A percentile compares a stretch with the other conserved stretches of the same genome.
Conservation (phyloP, 2,113 vertebrate species). For the Poeciliopsis retropinna region DNA sequence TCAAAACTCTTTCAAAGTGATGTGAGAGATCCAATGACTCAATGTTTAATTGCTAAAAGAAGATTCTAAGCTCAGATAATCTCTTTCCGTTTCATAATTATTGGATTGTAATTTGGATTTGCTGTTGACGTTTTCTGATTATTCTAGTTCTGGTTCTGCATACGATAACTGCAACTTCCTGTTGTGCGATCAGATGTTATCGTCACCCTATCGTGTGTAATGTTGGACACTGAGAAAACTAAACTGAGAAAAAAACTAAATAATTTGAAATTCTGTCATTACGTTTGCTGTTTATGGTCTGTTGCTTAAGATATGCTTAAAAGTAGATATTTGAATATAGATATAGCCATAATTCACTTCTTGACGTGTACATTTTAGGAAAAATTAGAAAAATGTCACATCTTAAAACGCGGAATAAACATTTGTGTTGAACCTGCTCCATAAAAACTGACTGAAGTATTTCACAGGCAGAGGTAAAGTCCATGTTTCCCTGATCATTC, state of each 20-base stretch:
- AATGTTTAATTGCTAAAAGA: too few species aligned
- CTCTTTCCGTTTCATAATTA: too few species aligned
- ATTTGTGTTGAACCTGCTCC: background rate
- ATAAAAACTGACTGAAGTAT: background rate
- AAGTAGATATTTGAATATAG: background rate
- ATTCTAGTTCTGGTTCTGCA: background rate
- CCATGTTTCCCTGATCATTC: background rate
- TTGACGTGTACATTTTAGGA: background rate
- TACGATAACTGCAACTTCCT: background rate
- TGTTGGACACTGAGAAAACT: background rate
- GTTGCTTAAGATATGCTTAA: background rate
- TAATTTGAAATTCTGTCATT: background rate
- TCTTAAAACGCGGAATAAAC: background rate
- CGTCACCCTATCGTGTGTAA: background rate
- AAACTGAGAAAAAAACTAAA: background rate
- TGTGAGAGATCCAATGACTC: too few species aligned
- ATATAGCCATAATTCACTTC: background rate
- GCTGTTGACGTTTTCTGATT: too few species aligned
- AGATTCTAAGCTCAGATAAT: too few species aligned
- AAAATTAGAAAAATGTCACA: background rate
- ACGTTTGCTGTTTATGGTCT: background rate
- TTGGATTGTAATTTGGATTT: too few species aligned
- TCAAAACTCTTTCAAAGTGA: too few species aligned
- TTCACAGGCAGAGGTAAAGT: background rate
- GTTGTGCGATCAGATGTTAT: background rate